Percentiles rank a stretch among this genome's conserved stretches.
Conservation (phyloP, 2,113 vertebrate genomes). For the Enhydra lutris region DNA sequence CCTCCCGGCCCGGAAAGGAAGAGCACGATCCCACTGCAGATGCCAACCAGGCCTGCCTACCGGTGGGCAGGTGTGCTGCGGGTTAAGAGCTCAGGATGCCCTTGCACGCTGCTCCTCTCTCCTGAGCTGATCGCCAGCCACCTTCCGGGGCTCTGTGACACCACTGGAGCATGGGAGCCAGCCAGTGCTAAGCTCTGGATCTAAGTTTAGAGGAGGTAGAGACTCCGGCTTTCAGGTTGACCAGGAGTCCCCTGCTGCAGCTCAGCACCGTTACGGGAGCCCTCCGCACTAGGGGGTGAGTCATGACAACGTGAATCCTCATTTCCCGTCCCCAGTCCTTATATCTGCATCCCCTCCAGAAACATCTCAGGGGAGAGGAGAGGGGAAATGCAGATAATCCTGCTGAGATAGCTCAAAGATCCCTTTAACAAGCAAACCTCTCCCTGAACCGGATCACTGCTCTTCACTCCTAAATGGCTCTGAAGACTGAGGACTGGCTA, state of each 20-base stretch:
- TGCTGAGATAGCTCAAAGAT: background rate
- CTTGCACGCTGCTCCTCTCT: rapidly evolving
- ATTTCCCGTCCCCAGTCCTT: background rate
- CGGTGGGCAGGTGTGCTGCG: rapidly evolving
- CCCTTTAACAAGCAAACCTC: background rate
- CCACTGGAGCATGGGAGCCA: background rate
- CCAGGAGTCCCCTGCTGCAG: background rate
- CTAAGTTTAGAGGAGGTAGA: background rate
- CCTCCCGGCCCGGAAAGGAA: background rate
- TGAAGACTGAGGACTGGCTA: background rate
- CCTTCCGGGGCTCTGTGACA: background rate
- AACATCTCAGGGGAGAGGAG: too few species aligned
- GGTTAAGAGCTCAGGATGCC: background rate
- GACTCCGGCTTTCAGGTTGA: background rate
- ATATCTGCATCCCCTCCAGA: background rate
- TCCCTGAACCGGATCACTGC: background rate
- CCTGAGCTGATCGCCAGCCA: background rate
- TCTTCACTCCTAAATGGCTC: background rate
- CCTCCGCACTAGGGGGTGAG: background rate
- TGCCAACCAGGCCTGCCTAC: background rate
- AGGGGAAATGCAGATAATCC: background rate
- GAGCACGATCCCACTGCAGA: background rate
- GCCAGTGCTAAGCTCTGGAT: background rate
- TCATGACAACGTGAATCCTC: background rate
- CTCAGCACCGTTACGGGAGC: background rate